These are phyloP conservation scores for Himalopsyche phryganea DNA, from an alignment of 1,140 invertebrate genomes.

Conservation along the genomic window DNA sequence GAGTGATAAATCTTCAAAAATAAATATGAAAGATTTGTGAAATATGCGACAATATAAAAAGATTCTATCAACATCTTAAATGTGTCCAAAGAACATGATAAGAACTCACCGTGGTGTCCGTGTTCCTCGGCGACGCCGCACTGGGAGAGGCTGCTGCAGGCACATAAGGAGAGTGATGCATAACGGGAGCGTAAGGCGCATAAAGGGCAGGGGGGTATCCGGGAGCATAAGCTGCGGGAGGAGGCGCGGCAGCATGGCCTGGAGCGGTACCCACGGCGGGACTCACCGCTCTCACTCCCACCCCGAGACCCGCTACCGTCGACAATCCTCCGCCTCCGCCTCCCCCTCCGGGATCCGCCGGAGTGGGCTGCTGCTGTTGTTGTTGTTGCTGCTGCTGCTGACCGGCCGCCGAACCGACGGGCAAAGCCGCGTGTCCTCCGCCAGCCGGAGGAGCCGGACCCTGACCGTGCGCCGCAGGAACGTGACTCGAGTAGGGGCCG, in stretches of 20 bases:
- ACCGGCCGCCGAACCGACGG: slow-evolving; percentile 17
- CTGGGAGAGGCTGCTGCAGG: slow-evolving; percentile 59
- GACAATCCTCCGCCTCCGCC: slow-evolving; percentile 30
- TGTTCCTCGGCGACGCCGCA: slow-evolving; percentile 60
- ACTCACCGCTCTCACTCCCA: slow-evolving; percentile 41
- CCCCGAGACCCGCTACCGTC: slow-evolving; percentile 31
- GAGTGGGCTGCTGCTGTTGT: not conserved
- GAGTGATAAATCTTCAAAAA: slow-evolving; percentile 1
- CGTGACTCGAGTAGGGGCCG: slow-evolving; percentile 25
- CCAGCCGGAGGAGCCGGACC: slow-evolving; percentile 28
- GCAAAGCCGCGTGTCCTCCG: slow-evolving; percentile 3
- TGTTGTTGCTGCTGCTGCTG: slow-evolving; percentile 25
- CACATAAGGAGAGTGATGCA: slow-evolving; percentile 64
- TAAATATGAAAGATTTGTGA: not conserved
- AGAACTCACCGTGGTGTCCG: slow-evolving; percentile 57
- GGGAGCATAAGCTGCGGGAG: slow-evolving; percentile 52
- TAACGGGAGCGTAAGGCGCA: slow-evolving; percentile 63
- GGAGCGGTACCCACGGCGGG: slow-evolving; percentile 44
- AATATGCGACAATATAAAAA: not conserved
- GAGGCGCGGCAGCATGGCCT: slow-evolving; percentile 34
- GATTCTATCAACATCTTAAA: not conserved
- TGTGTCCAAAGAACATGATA: not conserved
- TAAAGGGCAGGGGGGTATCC: slow-evolving; percentile 66
- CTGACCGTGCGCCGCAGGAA: slow-evolving; percentile 26
- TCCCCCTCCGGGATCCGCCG: slow-evolving; percentile 19